These are phyloP conservation scores for Platynereis dumerilii DNA, from an alignment of 2,888 invertebrate genomes.

Conservation along the genomic window DNA sequence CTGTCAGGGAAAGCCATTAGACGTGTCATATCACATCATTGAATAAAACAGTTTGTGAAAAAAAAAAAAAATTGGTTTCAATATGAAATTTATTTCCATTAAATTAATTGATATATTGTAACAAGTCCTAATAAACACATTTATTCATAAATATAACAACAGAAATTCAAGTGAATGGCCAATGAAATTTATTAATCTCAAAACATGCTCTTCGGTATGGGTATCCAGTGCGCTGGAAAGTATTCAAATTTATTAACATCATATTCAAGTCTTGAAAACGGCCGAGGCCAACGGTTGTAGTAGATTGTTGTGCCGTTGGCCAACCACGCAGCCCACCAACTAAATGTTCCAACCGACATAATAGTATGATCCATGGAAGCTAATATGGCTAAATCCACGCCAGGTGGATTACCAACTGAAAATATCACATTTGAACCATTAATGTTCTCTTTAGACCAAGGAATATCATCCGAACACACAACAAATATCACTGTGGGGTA, in stretches of 20 bases:
- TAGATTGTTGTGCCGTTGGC: slow-evolving; percentile 55
- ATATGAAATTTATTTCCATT: too few relatives aligned
- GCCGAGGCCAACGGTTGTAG: slow-evolving; percentile 59
- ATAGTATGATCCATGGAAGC: slow-evolving; percentile 56
- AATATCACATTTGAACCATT: slow-evolving; percentile 37
- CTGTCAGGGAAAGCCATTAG: too few relatives aligned
- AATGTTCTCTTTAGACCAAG: slow-evolving; percentile 51
- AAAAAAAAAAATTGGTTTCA: too few relatives aligned
- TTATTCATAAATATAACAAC: too few relatives aligned
- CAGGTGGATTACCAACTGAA: slow-evolving; percentile 43
- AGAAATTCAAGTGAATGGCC: too few relatives aligned
- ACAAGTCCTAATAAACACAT: too few relatives aligned
- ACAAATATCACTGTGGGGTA: slow-evolving; percentile 52
- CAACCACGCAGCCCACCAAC: slow-evolving; percentile 64
- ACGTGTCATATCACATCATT: too few relatives aligned
- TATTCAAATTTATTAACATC: slow-evolving; percentile 55
- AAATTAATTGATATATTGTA: too few relatives aligned
- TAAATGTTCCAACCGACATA: slow-evolving; percentile 60
- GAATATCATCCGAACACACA: slow-evolving; percentile 60
- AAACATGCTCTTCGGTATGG: too few relatives aligned
- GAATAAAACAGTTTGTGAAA: too few relatives aligned
- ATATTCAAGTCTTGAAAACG: slow-evolving; percentile 52
- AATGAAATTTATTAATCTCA: too few relatives aligned
- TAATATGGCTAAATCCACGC: slow-evolving; percentile 59
- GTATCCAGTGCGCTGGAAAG: slow-evolving; percentile 59